Base-by-base conservation (phyloP, 1,140 invertebrate species). In the Lethocerus indicus region DNA sequence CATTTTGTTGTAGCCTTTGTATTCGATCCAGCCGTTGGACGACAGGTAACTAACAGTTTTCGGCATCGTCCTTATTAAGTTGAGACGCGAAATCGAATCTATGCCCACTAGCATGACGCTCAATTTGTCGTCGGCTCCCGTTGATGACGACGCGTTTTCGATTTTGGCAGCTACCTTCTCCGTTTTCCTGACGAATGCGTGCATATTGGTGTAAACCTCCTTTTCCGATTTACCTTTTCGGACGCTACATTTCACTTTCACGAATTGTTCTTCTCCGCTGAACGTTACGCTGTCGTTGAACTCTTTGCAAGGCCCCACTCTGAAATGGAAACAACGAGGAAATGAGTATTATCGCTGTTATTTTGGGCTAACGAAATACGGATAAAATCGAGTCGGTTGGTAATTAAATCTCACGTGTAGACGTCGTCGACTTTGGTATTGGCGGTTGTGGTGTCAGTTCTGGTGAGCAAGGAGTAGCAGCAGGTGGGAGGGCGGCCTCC, bases 21-120 rank as follows among this genome's bases (percentile, higher is more conserved):
- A 60, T 21, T 67, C 64, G 12, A 74, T 54, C 61, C 72, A 78
- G 3, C 66, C 69, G 4, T 76, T 67, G 16, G 72, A 65, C 28
- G 71, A 69, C 9, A 91, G 62, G 60, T 77, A 79, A 29, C 67
- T 59, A 2, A 72, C 65, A 0, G 84, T 87, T 57, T 72, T 71
- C 12, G 83, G 83, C 78, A 91, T 78, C 24, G 79, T 76, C 24
- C 83, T 71, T 1, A 89, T 63, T 14, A 91, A 75, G 64, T 46
- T 68, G 60, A 90, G 67, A 40, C 86, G 71, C 0, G 88, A 93
- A 1, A 91, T 73, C 1, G 84, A 80, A 61, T 92, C 88, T 14
- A 93, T 70, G 0, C 89, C 89, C n/a, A 92, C 61, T 12, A 93
- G 67, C 21, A 92, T 67, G 29, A 63, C 54, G 28, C 58, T 59